These are phyloP conservation scores for Odontomyia ornata DNA, from an alignment of 2,888 invertebrate species.

Conservation along the genomic window DNA sequence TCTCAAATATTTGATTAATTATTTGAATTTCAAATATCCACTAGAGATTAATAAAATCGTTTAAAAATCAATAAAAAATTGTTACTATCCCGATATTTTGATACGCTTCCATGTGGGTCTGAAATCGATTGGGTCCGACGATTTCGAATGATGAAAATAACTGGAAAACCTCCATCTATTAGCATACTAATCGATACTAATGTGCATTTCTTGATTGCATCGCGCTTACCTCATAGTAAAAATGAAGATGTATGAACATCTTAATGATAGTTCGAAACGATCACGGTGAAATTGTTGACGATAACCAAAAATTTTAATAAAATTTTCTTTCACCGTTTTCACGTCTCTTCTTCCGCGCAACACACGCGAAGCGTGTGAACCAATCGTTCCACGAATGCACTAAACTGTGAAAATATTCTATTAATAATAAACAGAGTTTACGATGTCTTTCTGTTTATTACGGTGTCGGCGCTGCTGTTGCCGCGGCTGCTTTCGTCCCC, in stretches of 20 bases:
- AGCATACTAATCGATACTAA: not conserved
- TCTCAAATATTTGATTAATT: no score
- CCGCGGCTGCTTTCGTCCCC: not conserved
- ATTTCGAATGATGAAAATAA: not conserved
- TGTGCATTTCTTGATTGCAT: not conserved
- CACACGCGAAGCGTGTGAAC: conserved; percentile 15
- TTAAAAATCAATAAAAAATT: conserved; percentile 21
- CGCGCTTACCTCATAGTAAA: conserved; percentile 29
- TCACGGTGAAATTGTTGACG: conserved; percentile 17
- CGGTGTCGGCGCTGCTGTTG: not conserved
- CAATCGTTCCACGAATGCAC: not conserved
- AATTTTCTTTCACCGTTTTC: conserved; percentile 6
- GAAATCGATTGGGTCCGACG: not conserved
- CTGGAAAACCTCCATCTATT: conserved; percentile 3
- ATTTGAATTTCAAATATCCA: not conserved
- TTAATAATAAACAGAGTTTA: conserved; percentile 30
- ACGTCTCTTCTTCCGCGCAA: not conserved
- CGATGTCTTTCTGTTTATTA: conserved; percentile 1
- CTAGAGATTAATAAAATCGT: not conserved
- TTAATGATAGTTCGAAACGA: not conserved
- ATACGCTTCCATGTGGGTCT: conserved; percentile 34
- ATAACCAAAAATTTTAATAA: conserved; percentile 32
- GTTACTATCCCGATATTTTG: conserved; percentile 19
- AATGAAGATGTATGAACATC: conserved; percentile 7
- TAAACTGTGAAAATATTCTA: not conserved